Evolutionary conservation across 2,797 vertebrate species (phyloP).

Genomic region (Chromobotia macracanthus): DNA sequence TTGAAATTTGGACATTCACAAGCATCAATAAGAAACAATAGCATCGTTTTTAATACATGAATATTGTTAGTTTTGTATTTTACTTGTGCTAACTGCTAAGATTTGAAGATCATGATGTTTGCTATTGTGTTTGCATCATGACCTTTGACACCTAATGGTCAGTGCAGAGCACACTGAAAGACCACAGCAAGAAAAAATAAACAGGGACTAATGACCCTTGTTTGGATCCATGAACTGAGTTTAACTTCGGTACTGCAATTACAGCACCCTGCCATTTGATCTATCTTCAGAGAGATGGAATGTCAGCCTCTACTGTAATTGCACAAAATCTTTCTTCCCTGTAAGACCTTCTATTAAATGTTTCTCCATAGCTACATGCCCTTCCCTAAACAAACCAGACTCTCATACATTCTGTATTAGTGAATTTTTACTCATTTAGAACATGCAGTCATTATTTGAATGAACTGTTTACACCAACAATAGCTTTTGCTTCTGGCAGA

Average conservation of each 20-base stretch:
- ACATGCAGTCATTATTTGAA: too few relatives aligned
- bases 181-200: not conserved
- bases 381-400: not conserved
- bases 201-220: conserved; percentile 21
- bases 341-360: not conserved
- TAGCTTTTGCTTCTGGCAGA: too few relatives aligned
- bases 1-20: not conserved
- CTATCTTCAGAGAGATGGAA: conserved; percentile 7
- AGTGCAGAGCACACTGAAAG: not conserved
- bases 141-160: conserved; percentile 1
- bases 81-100: not conserved
- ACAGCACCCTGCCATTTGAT: conserved; percentile 17
- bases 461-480: not conserved
- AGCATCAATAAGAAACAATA: too few relatives aligned
- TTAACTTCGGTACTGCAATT: not conserved
- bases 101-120: not conserved
- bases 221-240: not conserved
- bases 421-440: not conserved
- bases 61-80: not conserved
- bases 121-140: not conserved
- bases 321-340: not conserved
- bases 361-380: not conserved
- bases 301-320: not conserved
- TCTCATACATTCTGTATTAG: not conserved
- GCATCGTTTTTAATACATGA: not conserved